phyloP scores from a whole-genome alignment of 2,888 invertebrate genomes.

The Cephus runcator region DNA sequence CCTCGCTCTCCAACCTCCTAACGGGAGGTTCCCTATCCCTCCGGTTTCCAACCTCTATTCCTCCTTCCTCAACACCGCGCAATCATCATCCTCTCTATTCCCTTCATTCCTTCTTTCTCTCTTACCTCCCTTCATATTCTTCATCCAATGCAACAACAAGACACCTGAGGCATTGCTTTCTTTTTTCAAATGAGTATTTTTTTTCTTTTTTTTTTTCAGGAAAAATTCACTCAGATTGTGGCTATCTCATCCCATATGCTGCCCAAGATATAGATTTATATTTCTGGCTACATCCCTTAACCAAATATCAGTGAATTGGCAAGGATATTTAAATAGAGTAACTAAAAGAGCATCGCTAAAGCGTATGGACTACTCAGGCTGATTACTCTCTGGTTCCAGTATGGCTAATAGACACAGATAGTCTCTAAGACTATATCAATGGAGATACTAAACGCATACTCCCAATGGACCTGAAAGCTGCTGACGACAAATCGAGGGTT shows the following conservation, averaged over 20 bases:
- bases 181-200: neutral
- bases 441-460: conserved; percentile 30
- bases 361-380: neutral
- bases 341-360: neutral
- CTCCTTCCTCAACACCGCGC: neutral
- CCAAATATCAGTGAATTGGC: neutral
- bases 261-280: neutral
- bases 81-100: neutral
- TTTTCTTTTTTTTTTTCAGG: neutral
- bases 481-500: conserved; percentile 67
- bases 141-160: neutral
- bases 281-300: neutral
- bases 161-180: neutral
- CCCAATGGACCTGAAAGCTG: conserved; percentile 61
- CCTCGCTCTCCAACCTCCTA: neutral
- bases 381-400: neutral
- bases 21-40: too few species aligned
- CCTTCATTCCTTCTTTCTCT: neutral
- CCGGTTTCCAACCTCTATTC: neutral
- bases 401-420: neutral
- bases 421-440: neutral
- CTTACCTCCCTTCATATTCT: neutral
- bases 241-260: neutral
- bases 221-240: neutral
- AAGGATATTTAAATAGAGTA: neutral